Evolutionary conservation across 2,113 vertebrate genomes (phyloP), one percentile per base, ranked within the genome.

Genomic region (Corydoras sp.): DNA sequence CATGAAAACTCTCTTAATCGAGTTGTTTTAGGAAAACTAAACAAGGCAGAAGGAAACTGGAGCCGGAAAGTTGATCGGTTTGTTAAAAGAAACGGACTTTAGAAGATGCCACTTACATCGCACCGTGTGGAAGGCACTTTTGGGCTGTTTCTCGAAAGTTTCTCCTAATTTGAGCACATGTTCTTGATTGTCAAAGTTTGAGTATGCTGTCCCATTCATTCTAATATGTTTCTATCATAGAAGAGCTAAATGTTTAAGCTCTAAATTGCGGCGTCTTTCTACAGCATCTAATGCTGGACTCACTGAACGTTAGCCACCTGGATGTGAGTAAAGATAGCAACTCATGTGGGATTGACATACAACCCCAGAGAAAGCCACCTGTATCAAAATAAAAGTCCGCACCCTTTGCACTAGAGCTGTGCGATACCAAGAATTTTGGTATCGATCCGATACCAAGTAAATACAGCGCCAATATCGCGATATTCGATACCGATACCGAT

Each of bases 91-190:
- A 56, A 15, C 3, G 3, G 14, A n/a, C n/a, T n/a, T 50, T 64
- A 72, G 67, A 74, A 80, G 68, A 69, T 9, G 51, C 3, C 59
- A 91, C 95, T 98, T 89, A 99, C 95, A 99, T 87, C 95, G 90
- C 68, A 99, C 92, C 1, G 95, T 98, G 76, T 99, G 94, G 84
- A 92, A 99, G 49, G 92, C 93, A 81, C 92, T 93, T 82, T 93
- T 93, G 6, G 96, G 95, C 48, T 91, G 89, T 81, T 92, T 95
- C 87, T 96, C 92, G 73, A 99, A 99, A 35, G 84, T 98, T 83
- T 94, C 92, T 5, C 96, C 96, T 75, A 99, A 80, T 78, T 92
- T 92, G 59, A 99, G 76, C 75, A 94, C 87, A 30, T 96, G 92
- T 75, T 96, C 94, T 73, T 96, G 94, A 0, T 88, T 91, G 77